Conservation (phyloP, 2,888 invertebrate genomes). For the Lasioglossum oenotherae region DNA sequence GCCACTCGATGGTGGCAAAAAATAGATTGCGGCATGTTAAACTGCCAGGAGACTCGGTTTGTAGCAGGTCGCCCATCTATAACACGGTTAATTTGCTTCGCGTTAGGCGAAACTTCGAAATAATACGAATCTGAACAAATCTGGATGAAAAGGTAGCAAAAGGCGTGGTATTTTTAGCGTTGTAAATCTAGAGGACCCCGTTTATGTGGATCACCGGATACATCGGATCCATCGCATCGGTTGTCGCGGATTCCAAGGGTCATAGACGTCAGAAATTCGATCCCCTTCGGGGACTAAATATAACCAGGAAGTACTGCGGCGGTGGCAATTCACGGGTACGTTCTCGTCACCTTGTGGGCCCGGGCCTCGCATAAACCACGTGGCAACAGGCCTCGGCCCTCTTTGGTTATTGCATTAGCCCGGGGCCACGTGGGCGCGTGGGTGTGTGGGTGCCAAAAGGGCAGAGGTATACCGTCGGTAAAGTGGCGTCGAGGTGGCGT, state of each 20-base stretch:
- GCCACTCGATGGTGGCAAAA: background rate
- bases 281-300: conserved; percentile 53
- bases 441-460: conserved; percentile 56
- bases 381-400: conserved; percentile 53
- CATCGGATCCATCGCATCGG: background rate
- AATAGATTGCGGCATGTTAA: background rate
- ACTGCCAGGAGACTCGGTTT: background rate
- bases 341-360: conserved; percentile 58
- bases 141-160: background rate
- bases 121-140: background rate
- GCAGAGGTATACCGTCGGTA: conserved; percentile 48
- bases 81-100: background rate
- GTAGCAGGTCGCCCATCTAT: background rate
- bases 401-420: conserved; percentile 47
- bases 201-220: background rate
- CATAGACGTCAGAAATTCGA: conserved; percentile 33
- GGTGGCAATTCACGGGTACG: conserved; percentile 54
- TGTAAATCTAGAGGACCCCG: background rate
- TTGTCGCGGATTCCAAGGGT: conserved; percentile 31
- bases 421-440: conserved; percentile 52
- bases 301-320: conserved; percentile 52
- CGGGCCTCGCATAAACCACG: conserved; percentile 61
- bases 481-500: conserved; percentile 34
- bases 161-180: background rate
- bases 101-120: background rate